Percentiles rank a stretch among this genome's conserved stretches.
These are phyloP conservation scores for Andrena fulva DNA, from an alignment of 2,888 invertebrate species.

Conservation along the genomic window DNA sequence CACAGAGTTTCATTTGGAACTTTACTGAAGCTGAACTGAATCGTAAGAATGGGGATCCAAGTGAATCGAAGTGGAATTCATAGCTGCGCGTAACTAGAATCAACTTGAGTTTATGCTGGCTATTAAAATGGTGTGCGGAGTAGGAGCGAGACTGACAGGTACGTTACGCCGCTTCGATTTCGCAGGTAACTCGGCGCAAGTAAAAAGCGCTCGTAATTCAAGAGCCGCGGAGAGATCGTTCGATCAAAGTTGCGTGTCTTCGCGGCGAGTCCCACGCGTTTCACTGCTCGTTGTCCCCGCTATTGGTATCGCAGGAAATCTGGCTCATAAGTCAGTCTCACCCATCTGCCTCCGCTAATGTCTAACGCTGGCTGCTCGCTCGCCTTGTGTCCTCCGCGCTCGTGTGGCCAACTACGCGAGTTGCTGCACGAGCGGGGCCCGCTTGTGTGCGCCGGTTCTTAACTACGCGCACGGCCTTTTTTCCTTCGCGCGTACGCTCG, in stretches of 20 bases:
- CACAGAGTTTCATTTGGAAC: too few relatives aligned
- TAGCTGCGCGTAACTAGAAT: too few relatives aligned
- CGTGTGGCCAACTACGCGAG: slow-evolving; percentile 17
- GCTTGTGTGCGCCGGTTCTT: slow-evolving; percentile 24
- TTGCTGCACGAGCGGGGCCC: slow-evolving; percentile 33
- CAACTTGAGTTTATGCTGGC: too few relatives aligned
- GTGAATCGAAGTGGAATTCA: too few relatives aligned
- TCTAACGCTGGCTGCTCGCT: slow-evolving; percentile 56
- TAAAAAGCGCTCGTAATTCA: slow-evolving; percentile 15
- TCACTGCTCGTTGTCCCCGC: slow-evolving; percentile 62
- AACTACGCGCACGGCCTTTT: slow-evolving; percentile 28
- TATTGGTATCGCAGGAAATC: slow-evolving; percentile 69
- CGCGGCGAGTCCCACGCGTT: slow-evolving; percentile 61
- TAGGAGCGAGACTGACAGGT: not conserved
- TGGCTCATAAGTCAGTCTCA: slow-evolving; percentile 73
- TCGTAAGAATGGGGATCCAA: not conserved
- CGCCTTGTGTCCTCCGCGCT: slow-evolving; percentile 53
- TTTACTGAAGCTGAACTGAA: not conserved
- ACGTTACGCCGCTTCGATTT: not conserved
- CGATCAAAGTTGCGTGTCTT: slow-evolving; percentile 61
- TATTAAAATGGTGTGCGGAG: too few relatives aligned
- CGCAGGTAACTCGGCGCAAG: not conserved
- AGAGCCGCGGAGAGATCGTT: slow-evolving; percentile 42
- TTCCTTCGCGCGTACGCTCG: slow-evolving; percentile 39
- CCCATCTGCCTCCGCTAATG: slow-evolving; percentile 69